These are phyloP conservation scores for Calameuta pallipes DNA, from an alignment of 2,888 invertebrate species.

Conservation along the genomic window DNA sequence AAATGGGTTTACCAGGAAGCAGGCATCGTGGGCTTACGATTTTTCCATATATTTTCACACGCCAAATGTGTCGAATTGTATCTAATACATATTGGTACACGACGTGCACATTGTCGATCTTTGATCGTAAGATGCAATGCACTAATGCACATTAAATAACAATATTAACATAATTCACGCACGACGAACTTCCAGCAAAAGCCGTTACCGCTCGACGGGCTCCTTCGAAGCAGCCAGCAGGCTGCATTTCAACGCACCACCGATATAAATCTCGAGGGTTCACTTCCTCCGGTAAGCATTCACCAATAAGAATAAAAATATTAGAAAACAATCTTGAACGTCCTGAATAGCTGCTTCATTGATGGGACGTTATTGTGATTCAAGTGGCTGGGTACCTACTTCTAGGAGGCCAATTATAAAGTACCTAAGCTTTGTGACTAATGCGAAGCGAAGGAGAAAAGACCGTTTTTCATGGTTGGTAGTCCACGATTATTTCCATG, in stretches of 20 bases:
- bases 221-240: slow-evolving; percentile 20
- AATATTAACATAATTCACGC: slow-evolving; percentile 49
- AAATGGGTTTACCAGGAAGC: neutral
- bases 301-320: slow-evolving; percentile 47
- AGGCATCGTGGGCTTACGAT: neutral
- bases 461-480: neutral
- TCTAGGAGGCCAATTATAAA: slow-evolving; percentile 45
- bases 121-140: slow-evolving; percentile 8
- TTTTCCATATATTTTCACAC: neutral
- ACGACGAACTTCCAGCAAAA: slow-evolving; percentile 41
- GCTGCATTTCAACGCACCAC: slow-evolving; percentile 43
- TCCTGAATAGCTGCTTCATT: slow-evolving; percentile 45
- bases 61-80: neutral
- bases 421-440: slow-evolving; percentile 38
- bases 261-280: slow-evolving; percentile 54
- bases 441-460: slow-evolving; percentile 28
- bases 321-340: slow-evolving; percentile 50
- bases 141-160: slow-evolving; percentile 41
- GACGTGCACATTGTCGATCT: neutral
- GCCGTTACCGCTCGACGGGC: slow-evolving; percentile 39
- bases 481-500: neutral
- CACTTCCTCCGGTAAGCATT: slow-evolving; percentile 50
- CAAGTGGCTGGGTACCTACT: slow-evolving; percentile 36
- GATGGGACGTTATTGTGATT: slow-evolving; percentile 48
- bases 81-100: neutral